Evolutionary conservation across 2,113 vertebrate species (phyloP).

Genomic region (Heteronetta atricapilla): DNA sequence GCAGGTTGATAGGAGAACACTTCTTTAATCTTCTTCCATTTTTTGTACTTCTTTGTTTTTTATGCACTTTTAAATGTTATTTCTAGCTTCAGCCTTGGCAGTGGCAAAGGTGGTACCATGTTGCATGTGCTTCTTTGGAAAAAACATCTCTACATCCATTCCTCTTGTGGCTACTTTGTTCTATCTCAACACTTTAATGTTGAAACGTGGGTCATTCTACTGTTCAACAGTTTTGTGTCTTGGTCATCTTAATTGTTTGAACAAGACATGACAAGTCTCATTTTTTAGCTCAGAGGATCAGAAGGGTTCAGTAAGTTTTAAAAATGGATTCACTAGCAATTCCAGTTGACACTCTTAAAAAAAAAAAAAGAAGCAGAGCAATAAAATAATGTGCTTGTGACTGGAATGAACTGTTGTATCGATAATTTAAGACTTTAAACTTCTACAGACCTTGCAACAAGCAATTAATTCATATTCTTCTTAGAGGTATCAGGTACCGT

Average conservation of each 20-base stretch:
- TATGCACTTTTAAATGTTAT: background rate
- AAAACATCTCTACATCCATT: background rate
- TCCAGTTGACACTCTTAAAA: background rate
- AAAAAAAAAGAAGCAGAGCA: background rate
- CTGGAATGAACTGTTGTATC: background rate
- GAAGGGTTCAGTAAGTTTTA: background rate
- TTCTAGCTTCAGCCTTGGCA: background rate
- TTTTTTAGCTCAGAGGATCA: background rate
- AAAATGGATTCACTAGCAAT: background rate
- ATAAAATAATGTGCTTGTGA: background rate
- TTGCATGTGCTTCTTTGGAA: background rate
- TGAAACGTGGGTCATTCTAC: background rate
- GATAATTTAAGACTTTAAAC: background rate
- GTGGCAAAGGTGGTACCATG: background rate
- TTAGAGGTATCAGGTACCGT: background rate
- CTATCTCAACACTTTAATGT: background rate
- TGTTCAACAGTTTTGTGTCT: background rate
- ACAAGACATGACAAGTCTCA: background rate
- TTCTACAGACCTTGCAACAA: background rate
- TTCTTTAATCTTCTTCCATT: background rate
- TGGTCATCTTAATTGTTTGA: background rate
- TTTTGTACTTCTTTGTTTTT: background rate
- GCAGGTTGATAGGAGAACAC: background rate
- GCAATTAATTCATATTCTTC: background rate
- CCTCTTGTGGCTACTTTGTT: background rate